Evolutionary conservation across 2,113 vertebrate species (phyloP).

Genomic region (Taurulus bubalis): DNA sequence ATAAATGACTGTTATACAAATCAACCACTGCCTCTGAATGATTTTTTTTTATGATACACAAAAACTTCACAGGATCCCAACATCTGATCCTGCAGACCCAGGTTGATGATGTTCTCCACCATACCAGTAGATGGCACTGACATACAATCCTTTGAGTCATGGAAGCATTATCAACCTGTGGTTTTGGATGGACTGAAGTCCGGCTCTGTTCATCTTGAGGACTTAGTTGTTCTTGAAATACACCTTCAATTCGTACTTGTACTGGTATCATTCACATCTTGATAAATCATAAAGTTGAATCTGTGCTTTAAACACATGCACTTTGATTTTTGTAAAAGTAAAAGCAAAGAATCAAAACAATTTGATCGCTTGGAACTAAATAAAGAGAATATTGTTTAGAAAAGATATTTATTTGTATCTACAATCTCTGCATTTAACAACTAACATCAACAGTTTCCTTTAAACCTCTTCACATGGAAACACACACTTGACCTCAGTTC

Average conservation of each 20-base stretch:
- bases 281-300: background rate
- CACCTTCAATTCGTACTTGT: background rate
- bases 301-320: background rate
- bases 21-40: background rate
- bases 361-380: background rate
- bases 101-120: background rate
- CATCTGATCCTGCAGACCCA: background rate
- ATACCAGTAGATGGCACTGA: slow-evolving; percentile 61
- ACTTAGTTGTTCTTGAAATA: background rate
- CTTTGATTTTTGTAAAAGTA: background rate
- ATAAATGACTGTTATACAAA: background rate
- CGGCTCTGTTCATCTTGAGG: background rate
- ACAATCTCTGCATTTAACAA: background rate
- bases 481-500: background rate
- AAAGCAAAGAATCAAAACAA: background rate
- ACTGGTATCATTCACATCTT: background rate
- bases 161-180: background rate
- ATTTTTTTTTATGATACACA: background rate
- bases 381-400: background rate
- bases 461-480: background rate
- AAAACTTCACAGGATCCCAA: background rate
- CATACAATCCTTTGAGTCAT: slow-evolving; percentile 8
- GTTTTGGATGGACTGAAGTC: background rate
- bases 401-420: background rate
- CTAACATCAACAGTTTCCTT: background rate